Evolutionary conservation across 2,113 vertebrate genomes (phyloP).

Genomic region (Limanda limanda): DNA sequence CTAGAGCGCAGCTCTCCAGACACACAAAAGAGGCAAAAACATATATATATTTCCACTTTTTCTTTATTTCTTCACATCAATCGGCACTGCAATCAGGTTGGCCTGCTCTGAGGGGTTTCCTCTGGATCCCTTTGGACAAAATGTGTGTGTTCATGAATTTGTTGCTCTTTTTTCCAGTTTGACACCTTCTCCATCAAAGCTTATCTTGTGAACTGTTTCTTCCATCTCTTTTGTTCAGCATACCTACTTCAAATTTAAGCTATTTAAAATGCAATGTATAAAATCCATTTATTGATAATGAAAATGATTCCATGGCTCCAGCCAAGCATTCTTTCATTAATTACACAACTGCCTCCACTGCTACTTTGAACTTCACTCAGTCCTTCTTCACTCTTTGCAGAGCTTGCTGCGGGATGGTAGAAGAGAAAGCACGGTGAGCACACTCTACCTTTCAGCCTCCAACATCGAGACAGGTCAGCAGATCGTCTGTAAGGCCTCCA

Average conservation of each 20-base stretch:
- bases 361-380: neutral
- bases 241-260: neutral
- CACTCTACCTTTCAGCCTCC: conserved; percentile 90
- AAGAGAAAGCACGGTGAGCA: conserved; percentile 94
- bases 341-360: no score
- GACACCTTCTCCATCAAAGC: conserved; percentile 31
- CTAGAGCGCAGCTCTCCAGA: conserved; percentile 71
- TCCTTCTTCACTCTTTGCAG: conserved; percentile 69
- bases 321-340: neutral
- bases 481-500: conserved; percentile 93
- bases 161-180: neutral
- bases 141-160: conserved; percentile 46
- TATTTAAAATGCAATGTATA: neutral
- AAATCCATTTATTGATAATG: neutral
- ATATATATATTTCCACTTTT: conserved; percentile 47
- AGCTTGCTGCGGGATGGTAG: conserved; percentile 91
- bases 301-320: neutral
- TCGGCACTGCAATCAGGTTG: conserved; percentile 50
- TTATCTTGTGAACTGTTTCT: conserved; percentile 13
- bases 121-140: conserved; percentile 41
- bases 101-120: conserved; percentile 29
- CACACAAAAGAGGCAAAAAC: conserved; percentile 66
- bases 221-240: neutral
- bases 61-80: conserved; percentile 41
- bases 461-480: conserved; percentile 95